These are phyloP conservation scores for Tarsius wallacei DNA, from an alignment of 2,797 vertebrate genomes.

Conservation along the genomic window DNA sequence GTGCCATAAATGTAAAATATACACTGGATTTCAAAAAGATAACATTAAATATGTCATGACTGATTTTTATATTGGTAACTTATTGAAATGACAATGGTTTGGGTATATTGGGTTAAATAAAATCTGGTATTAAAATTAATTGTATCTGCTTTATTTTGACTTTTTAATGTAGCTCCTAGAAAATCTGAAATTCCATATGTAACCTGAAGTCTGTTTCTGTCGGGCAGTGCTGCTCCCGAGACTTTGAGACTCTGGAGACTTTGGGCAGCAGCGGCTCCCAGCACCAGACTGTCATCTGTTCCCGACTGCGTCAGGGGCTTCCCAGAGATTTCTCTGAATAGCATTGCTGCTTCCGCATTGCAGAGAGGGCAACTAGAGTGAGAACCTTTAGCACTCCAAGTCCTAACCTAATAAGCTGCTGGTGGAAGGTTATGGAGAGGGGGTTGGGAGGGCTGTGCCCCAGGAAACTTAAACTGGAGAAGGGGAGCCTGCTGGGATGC, in stretches of 20 bases:
- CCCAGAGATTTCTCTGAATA: neutral
- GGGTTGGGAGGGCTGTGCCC: neutral
- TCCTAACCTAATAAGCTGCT: neutral
- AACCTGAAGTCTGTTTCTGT: neutral
- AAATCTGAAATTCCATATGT: neutral
- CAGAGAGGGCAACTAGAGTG: neutral
- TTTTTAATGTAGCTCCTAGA: constrained; percentile 23
- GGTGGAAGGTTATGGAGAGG: neutral
- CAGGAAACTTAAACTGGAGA: neutral
- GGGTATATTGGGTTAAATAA: constrained; percentile 48
- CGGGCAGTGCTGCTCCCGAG: neutral
- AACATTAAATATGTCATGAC: neutral
- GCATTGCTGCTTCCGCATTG: neutral
- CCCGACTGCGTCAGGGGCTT: neutral
- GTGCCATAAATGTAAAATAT: neutral
- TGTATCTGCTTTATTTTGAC: constrained; percentile 7
- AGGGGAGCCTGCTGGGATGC: neutral
- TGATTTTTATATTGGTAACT: neutral
- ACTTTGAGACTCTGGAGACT: neutral
- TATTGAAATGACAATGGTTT: constrained; percentile 48
- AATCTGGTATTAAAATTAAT: constrained; percentile 24
- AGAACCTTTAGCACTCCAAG: neutral
- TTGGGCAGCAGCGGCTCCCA: too few relatives aligned
- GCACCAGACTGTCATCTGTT: neutral
- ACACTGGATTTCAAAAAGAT: neutral